These are phyloP conservation scores for Conger conger DNA, from an alignment of 2,113 vertebrate species.

Conservation along the genomic window DNA sequence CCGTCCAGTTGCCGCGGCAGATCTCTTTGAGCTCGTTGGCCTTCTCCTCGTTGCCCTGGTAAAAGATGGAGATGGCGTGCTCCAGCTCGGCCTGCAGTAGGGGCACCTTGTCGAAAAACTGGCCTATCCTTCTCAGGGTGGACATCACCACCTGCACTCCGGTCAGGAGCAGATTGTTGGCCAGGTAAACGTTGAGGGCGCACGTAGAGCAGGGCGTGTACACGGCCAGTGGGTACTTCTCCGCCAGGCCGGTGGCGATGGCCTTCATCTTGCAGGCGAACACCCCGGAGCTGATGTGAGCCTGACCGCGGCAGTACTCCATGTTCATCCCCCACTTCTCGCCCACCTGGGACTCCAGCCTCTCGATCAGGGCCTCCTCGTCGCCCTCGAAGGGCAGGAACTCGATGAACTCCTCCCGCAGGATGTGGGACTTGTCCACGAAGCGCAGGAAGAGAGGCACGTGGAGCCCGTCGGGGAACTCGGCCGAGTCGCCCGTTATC, in stretches of 20 bases:
- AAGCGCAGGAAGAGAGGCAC: slow-evolving; percentile 83
- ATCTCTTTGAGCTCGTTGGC: slow-evolving; percentile 69
- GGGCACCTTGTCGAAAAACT: slow-evolving; percentile 71
- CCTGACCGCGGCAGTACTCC: slow-evolving; percentile 89
- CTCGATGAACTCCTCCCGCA: slow-evolving; percentile 85
- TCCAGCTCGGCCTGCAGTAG: slow-evolving; percentile 72
- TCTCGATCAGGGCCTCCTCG: slow-evolving; percentile 72
- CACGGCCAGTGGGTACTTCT: slow-evolving; percentile 84
- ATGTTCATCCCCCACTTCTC: slow-evolving; percentile 90
- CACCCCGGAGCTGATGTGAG: slow-evolving; percentile 81
- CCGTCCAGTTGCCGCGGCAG: slow-evolving; percentile 74
- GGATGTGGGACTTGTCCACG: slow-evolving; percentile 80
- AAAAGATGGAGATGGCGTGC: slow-evolving; percentile 68
- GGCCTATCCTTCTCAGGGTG: slow-evolving; percentile 75
- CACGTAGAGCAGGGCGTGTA: slow-evolving; percentile 81
- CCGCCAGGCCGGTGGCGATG: slow-evolving; percentile 78
- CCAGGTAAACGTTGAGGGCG: slow-evolving; percentile 85
- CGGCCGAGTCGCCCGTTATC: slow-evolving; percentile 80
- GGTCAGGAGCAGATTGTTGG: slow-evolving; percentile 79
- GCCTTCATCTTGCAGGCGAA: slow-evolving; percentile 87
- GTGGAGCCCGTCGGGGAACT: slow-evolving; percentile 76
- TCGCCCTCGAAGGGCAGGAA: slow-evolving; percentile 80
- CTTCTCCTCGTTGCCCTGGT: slow-evolving; percentile 76
- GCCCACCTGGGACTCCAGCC: slow-evolving; percentile 78
- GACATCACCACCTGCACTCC: slow-evolving; percentile 79